These are phyloP conservation scores for Tenualosa thibaudeaui DNA, from an alignment of 2,797 vertebrate species.

Conservation along the genomic window DNA sequence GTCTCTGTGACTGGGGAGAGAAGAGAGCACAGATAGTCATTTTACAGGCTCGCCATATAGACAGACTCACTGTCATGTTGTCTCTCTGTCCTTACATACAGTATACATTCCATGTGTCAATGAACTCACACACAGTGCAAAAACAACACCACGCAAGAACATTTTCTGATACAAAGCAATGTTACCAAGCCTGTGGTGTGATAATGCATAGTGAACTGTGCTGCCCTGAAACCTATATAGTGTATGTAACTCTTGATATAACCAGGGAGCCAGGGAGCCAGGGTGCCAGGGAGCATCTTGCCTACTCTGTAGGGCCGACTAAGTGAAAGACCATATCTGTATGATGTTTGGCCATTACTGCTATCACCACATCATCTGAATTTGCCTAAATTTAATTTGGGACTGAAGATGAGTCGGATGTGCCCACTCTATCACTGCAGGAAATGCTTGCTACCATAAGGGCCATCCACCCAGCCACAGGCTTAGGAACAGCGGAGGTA, in stretches of 20 bases:
- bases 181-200: not conserved
- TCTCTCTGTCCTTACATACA: not conserved
- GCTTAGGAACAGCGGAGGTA: conserved; percentile 31
- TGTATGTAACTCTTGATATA: not conserved
- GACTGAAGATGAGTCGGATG: not conserved
- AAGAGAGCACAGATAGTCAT: conserved; percentile 27
- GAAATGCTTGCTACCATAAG: not conserved
- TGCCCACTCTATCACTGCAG: not conserved
- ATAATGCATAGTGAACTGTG: not conserved
- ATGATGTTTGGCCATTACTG: not conserved
- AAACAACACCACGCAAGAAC: not conserved
- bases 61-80: not conserved
- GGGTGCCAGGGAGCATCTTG: not conserved
- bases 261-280: too few species aligned
- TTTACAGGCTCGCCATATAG: not conserved
- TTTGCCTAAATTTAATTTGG: not conserved
- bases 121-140: not conserved
- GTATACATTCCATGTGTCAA: not conserved
- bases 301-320: not conserved
- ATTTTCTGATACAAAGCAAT: not conserved
- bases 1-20: conserved; percentile 77
- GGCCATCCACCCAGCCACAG: not conserved
- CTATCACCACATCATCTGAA: not conserved
- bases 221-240: not conserved
- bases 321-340: not conserved